Evolutionary conservation across 92 coral and sea anemone species (phyloP), one percentile per base, ranked within the genome.

Genomic region (Paramuricea clavata): DNA sequence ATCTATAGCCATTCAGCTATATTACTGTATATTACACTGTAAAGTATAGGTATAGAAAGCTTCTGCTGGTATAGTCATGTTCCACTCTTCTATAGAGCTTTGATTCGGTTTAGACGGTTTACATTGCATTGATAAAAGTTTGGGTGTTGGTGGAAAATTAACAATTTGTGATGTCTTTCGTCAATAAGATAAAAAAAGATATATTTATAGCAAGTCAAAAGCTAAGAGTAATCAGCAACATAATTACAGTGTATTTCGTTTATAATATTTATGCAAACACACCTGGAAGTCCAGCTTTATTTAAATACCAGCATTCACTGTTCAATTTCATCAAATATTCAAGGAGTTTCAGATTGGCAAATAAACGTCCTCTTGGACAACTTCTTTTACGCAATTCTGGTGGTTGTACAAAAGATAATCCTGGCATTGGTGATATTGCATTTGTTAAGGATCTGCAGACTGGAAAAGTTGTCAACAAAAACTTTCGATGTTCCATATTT

Each of bases 311-410:
- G 36, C 12, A 62, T 9, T 26, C 70, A 30, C 13, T 16, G 39
- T 19, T 17, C 23, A 2, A 13, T 26, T 26, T 26, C 25, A 62
- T 30, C 36, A 62, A 9, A 62, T 26, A 2, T 62, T 57, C 1
- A 62, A 62, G 70, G 70, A 62, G 70, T 62, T 62, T 62, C 39
- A 62, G 70, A 62, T 31, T 62, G 70, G 15, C 36, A 62, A 62
- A 62, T 26, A 62, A 21, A 30, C 70, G 70, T 62, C 70, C 35
- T 30, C 25, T 62, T 22, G 70, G 34, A 5, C 35, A 62, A 30
- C 70, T 62, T 6, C 39, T 62, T 5, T 0, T 62, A 8, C 70
- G 70, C 17, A 22, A 62, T 6, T 31, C 35, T 62, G 70, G 70
- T 9, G 70, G 70, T 4, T 62, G 70, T 16, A 62, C 70, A 1